Evolutionary conservation across 1,140 invertebrate genomes (phyloP).

Genomic region (Tetranychus urticae): DNA sequence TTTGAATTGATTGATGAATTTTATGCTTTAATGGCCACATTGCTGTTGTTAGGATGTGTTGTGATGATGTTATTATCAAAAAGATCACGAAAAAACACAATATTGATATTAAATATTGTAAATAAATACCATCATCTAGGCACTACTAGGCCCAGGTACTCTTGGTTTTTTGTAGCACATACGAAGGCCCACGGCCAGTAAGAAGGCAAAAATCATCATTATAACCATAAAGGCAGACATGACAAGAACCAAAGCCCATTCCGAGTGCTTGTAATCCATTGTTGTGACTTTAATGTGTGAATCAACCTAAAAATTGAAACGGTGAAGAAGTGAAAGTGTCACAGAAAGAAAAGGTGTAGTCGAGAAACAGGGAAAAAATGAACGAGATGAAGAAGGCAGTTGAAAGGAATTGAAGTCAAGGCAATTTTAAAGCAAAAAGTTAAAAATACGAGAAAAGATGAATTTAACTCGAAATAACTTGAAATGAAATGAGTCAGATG

Average conservation of each 20-base stretch:
- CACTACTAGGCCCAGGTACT: too few relatives aligned
- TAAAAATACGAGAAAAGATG: not conserved
- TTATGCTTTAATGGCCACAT: too few relatives aligned
- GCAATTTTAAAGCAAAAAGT: not conserved
- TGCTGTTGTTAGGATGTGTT: too few relatives aligned
- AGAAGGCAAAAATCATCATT: not conserved
- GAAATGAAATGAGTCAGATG: too few relatives aligned
- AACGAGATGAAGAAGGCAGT: not conserved
- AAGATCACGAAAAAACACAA: too few relatives aligned
- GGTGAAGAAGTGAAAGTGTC: not conserved
- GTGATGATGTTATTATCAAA: too few relatives aligned
- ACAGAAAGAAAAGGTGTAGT: not conserved
- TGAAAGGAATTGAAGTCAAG: not conserved
- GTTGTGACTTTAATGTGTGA: not conserved
- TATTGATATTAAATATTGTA: too few relatives aligned
- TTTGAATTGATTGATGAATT: too few relatives aligned
- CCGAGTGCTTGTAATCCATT: not conserved
- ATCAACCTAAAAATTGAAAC: not conserved
- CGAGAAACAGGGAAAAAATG: not conserved
- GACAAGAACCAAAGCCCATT: not conserved
- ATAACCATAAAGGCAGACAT: not conserved
- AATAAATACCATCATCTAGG: too few relatives aligned
- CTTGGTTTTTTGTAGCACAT: not conserved
- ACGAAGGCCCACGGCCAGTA: not conserved
- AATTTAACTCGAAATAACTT: not conserved